phyloP scores from a whole-genome alignment of 1,140 invertebrate genomes.

The Drosophila ironensis region DNA sequence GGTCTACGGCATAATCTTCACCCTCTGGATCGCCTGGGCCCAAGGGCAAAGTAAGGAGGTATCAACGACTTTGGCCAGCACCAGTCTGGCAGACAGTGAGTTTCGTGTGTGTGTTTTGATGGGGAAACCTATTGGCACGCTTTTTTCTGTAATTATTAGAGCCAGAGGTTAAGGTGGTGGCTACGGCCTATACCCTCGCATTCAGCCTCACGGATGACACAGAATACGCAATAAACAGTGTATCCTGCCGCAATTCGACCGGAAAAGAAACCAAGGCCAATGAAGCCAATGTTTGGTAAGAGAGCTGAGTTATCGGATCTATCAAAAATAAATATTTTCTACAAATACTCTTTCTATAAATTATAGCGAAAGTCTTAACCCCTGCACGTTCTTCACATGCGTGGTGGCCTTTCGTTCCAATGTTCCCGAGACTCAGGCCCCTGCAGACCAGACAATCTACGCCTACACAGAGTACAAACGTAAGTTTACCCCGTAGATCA shows the following conservation, averaged over 20 bases:
- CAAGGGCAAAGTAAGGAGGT: slow-evolving; percentile 1
- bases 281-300: slow-evolving; percentile 47
- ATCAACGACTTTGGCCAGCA: too few relatives aligned
- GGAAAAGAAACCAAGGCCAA: slow-evolving; percentile 17
- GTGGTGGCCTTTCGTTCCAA: slow-evolving; percentile 28
- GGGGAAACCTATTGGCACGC: too few relatives aligned
- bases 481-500: too few relatives aligned
- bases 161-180: slow-evolving; percentile 27
- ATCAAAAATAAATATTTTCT: not conserved
- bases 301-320: not conserved
- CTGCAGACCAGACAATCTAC: slow-evolving; percentile 23
- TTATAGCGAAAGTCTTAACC: slow-evolving; percentile 55
- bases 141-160: too few relatives aligned
- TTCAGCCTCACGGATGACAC: slow-evolving; percentile 42
- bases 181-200: slow-evolving; percentile 40
- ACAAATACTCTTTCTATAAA: not conserved
- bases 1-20: slow-evolving; percentile 25
- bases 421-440: not conserved
- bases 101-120: too few relatives aligned
- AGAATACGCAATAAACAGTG: slow-evolving; percentile 41
- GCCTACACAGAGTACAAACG: slow-evolving; percentile 59
- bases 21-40: slow-evolving; percentile 30
- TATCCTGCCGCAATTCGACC: slow-evolving; percentile 38
- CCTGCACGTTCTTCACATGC: slow-evolving; percentile 54
- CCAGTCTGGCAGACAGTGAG: too few relatives aligned